A percentile compares a stretch with the other conserved stretches of the same genome.
Evolutionary conservation across 2,113 vertebrate species (phyloP).

Genomic region (Donacobius atricapilla): DNA sequence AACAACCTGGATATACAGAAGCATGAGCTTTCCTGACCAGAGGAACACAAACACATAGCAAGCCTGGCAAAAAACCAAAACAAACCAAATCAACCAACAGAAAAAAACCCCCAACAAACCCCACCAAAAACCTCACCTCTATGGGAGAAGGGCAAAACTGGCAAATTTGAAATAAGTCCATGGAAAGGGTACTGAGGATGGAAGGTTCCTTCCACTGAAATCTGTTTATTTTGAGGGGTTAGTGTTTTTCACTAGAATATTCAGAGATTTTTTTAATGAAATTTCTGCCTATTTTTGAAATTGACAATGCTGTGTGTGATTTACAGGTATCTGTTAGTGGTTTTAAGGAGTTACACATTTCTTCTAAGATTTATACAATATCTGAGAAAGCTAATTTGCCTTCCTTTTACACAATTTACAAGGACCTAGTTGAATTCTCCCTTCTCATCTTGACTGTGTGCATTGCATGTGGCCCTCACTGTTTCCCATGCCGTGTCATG

Average conservation of each 20-base stretch:
- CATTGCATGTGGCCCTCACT: background rate
- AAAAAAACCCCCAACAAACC: background rate
- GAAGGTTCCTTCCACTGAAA: background rate
- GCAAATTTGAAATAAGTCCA: background rate
- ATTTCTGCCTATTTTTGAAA: background rate
- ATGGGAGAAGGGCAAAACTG: background rate
- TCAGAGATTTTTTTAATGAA: background rate
- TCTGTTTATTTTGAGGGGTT: background rate
- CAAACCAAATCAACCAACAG: no score
- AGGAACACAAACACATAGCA: background rate
- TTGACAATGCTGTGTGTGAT: background rate
- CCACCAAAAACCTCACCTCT: background rate
- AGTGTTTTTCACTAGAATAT: background rate
- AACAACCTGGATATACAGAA: background rate
- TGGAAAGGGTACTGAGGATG: background rate
- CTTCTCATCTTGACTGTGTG: background rate
- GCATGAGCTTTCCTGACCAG: background rate
- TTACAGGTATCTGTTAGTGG: background rate
- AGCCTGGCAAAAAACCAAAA: background rate
- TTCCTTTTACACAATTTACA: background rate
- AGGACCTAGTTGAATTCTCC: background rate
- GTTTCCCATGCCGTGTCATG: fast-evolving
- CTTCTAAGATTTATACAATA: background rate
- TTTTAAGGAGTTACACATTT: background rate
- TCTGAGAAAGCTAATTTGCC: background rate